These are phyloP conservation scores for Phymanthus crucifer DNA, from an alignment of 92 coral and sea anemone species.

Conservation along the genomic window DNA sequence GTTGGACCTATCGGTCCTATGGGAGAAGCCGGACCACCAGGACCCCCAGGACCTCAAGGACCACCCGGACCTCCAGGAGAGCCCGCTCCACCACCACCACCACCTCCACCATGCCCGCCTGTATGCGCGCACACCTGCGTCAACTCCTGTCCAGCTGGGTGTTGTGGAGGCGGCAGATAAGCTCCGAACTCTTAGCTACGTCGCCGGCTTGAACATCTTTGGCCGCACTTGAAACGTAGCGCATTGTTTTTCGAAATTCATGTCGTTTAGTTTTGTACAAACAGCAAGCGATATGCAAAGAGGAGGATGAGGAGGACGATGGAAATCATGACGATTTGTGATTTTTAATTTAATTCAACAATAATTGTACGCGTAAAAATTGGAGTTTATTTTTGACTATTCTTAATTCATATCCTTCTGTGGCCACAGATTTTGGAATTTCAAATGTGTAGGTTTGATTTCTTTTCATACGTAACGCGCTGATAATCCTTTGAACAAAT, in stretches of 20 bases:
- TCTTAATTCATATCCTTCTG: constrained; percentile 27
- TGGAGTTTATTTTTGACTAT: constrained; percentile 28
- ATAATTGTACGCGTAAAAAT: constrained; percentile 13
- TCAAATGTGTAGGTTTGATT: constrained; percentile 29
- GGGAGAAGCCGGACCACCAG: constrained; percentile 99
- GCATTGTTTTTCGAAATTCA: constrained; percentile 5
- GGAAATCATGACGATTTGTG: constrained; percentile 13
- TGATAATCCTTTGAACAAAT: constrained; percentile 32
- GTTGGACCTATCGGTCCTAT: constrained; percentile 99
- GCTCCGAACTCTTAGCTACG: constrained; percentile 51
- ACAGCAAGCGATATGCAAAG: constrained; percentile 7
- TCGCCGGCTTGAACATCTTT: not conserved
- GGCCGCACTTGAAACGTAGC: not conserved
- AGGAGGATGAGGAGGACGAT: constrained; percentile 18
- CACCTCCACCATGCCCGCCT: constrained; percentile 99
- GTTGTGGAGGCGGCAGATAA: constrained; percentile 94
- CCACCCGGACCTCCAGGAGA: constrained; percentile 99
- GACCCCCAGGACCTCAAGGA: constrained; percentile 97
- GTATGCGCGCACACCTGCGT: constrained; percentile 99
- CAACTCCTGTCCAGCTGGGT: constrained; percentile 82
- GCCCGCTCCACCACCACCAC: constrained; percentile 99
- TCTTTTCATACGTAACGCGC: constrained; percentile 32
- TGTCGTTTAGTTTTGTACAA: constrained; percentile 26
- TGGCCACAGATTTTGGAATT: constrained; percentile 55
- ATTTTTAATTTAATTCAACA: constrained; percentile 13